These are phyloP conservation scores for Galleria mellonella DNA, from an alignment of 1,140 invertebrate genomes.

Conservation along the genomic window DNA sequence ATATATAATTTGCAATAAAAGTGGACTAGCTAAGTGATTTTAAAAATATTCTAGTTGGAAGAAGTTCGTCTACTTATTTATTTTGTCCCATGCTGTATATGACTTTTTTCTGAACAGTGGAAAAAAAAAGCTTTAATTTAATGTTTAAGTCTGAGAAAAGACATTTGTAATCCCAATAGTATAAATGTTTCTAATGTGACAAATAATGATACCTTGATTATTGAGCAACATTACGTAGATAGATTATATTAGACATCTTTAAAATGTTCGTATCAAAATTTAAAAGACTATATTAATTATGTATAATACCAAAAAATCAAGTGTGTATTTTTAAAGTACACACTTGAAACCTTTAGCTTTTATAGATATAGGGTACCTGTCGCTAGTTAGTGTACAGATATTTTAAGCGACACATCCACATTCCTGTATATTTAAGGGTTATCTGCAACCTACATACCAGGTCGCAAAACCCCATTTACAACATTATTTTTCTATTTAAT, in stretches of 20 bases:
- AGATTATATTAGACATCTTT: too few species aligned
- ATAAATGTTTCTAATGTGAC: slow-evolving; percentile 8
- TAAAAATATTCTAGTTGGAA: slow-evolving; percentile 6
- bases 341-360: slow-evolving; percentile 22
- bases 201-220: slow-evolving; percentile 8
- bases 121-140: slow-evolving; percentile 35
- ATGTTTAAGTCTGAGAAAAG: slow-evolving; percentile 34
- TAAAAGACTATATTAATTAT: slow-evolving; percentile 42
- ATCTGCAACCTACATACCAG: slow-evolving; percentile 20
- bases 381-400: slow-evolving; percentile 30
- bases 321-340: slow-evolving; percentile 49
- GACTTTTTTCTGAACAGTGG: slow-evolving; percentile 3
- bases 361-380: slow-evolving; percentile 37
- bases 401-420: slow-evolving; percentile 29
- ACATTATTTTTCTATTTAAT: slow-evolving; percentile 14
- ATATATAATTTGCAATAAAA: too few species aligned
- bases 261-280: slow-evolving; percentile 4
- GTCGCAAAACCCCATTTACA: slow-evolving; percentile 24
- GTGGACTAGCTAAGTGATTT: too few species aligned
- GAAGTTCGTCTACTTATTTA: slow-evolving; percentile 10
- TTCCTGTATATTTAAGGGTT: slow-evolving; percentile 39
- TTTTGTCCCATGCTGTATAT: too few species aligned
- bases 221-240: slow-evolving; percentile 2
- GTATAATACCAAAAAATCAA: slow-evolving; percentile 46
- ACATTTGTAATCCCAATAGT: slow-evolving; percentile 13